Percentiles rank a stretch among this genome's conserved stretches.
phyloP scores from a whole-genome alignment of 2,113 vertebrate genomes.

The Dromaius novaehollandiae region DNA sequence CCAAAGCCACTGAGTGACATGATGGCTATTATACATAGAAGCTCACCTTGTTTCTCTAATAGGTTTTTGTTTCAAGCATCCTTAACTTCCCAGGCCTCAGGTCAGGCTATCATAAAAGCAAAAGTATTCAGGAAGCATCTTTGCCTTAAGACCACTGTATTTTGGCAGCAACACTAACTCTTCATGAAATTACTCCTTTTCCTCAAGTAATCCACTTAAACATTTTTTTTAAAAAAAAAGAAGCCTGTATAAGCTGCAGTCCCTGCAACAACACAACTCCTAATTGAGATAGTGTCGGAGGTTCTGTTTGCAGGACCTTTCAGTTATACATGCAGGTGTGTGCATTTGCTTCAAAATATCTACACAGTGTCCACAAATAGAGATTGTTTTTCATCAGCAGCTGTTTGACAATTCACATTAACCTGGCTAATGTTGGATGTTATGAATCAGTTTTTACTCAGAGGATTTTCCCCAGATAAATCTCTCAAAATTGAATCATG shows the following conservation, averaged over 20 bases:
- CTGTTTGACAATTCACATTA: background rate
- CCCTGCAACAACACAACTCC: background rate
- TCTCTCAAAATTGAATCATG: background rate
- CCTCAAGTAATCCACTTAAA: conserved; percentile 1
- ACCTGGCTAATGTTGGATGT: rapidly evolving
- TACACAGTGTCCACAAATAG: background rate
- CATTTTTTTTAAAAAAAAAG: no score
- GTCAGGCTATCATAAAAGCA: background rate
- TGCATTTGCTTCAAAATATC: background rate
- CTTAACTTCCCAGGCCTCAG: conserved; percentile 38
- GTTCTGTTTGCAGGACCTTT: background rate
- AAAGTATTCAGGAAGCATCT: background rate
- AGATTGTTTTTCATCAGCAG: background rate
- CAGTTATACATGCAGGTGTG: background rate
- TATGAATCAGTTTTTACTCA: background rate
- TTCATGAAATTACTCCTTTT: background rate
- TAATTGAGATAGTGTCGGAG: rapidly evolving
- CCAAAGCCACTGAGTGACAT: conserved; percentile 36
- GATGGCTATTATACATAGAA: background rate
- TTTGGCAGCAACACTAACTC: conserved; percentile 5
- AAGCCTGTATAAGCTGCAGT: background rate
- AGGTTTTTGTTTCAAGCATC: conserved; percentile 59
- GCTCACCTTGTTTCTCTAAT: conserved; percentile 53
- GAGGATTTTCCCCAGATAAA: background rate
- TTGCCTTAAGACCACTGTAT: background rate